Evolutionary conservation across 1,140 invertebrate species (phyloP).

Genomic region (Trachelipus rathkii): DNA sequence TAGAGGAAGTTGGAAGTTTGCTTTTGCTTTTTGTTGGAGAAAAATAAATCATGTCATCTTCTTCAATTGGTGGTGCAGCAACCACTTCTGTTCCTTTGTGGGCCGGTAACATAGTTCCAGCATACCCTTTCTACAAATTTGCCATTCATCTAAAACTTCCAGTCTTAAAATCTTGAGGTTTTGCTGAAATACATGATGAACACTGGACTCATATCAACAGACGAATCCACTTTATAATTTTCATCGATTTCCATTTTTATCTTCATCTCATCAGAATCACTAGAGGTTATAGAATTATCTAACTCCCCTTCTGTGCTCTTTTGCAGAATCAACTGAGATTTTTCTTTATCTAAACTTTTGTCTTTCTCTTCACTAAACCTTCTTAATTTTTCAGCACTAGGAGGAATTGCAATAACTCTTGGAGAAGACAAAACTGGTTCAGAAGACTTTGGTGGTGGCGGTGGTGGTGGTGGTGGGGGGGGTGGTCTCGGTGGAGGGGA

Average conservation of each 20-base stretch:
- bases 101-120: slow-evolving; percentile 42
- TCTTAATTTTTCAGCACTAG: slow-evolving; percentile 40
- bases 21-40: slow-evolving; percentile 32
- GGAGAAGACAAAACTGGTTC: slow-evolving; percentile 26
- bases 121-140: slow-evolving; percentile 44
- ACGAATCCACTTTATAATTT: slow-evolving; percentile 12
- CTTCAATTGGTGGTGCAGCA: slow-evolving; percentile 4
- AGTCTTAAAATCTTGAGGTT: slow-evolving; percentile 37
- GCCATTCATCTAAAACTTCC: slow-evolving; percentile 42
- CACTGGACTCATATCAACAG: slow-evolving; percentile 4
- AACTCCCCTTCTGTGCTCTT: slow-evolving; percentile 21
- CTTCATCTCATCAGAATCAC: slow-evolving; percentile 39
- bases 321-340: slow-evolving; percentile 24
- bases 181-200: not conserved
- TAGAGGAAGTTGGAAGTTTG: slow-evolving; percentile 44
- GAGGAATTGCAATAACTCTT: slow-evolving; percentile 37
- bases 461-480: slow-evolving; percentile 20
- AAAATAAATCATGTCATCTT: slow-evolving; percentile 31
- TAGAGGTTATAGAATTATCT: slow-evolving; percentile 35
- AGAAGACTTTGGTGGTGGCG: slow-evolving; percentile 16
- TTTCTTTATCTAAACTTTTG: slow-evolving; percentile 20
- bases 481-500: slow-evolving; percentile 27
- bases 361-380: slow-evolving; percentile 42
- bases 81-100: slow-evolving; percentile 16
- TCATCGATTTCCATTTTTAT: slow-evolving; percentile 32